These are phyloP conservation scores for Philotrypesis tridentata DNA, from an alignment of 1,140 invertebrate species.

Conservation along the genomic window DNA sequence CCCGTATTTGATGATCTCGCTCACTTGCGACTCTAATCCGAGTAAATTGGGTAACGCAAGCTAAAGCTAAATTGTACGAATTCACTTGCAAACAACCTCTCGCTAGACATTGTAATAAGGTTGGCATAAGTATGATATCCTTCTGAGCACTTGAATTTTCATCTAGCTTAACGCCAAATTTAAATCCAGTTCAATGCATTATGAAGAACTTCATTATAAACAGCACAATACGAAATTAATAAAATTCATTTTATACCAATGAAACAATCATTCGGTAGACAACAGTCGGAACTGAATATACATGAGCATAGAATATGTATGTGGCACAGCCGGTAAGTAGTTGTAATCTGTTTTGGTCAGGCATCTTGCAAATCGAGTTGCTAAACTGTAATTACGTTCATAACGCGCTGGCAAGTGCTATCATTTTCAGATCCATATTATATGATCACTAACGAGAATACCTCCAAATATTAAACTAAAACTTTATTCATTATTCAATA, in stretches of 20 bases:
- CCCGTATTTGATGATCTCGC: not conserved
- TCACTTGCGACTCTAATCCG: not conserved
- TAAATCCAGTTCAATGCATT: too few species aligned
- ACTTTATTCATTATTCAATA: not conserved
- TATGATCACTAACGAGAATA: not conserved
- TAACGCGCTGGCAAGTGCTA: not conserved
- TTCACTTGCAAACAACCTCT: not conserved
- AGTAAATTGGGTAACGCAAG: not conserved
- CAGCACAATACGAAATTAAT: too few species aligned
- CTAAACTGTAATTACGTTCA: constrained; percentile 17
- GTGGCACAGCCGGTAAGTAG: not conserved
- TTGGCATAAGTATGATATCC: too few species aligned
- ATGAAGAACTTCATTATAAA: too few species aligned
- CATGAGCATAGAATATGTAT: not conserved
- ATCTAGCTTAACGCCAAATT: too few species aligned
- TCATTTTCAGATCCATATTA: not conserved
- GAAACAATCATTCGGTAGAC: not conserved
- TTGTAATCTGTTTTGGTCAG: constrained; percentile 37
- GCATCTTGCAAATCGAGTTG: constrained; percentile 1
- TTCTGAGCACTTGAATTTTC: too few species aligned
- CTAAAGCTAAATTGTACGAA: not conserved
- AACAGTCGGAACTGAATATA: not conserved
- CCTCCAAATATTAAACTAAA: not conserved
- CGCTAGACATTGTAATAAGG: not conserved
- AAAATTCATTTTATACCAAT: not conserved